A percentile compares a stretch with the other conserved stretches of the same genome.
Evolutionary conservation across 2,113 vertebrate species (phyloP).

Genomic region (Proterorhinus semilunaris): DNA sequence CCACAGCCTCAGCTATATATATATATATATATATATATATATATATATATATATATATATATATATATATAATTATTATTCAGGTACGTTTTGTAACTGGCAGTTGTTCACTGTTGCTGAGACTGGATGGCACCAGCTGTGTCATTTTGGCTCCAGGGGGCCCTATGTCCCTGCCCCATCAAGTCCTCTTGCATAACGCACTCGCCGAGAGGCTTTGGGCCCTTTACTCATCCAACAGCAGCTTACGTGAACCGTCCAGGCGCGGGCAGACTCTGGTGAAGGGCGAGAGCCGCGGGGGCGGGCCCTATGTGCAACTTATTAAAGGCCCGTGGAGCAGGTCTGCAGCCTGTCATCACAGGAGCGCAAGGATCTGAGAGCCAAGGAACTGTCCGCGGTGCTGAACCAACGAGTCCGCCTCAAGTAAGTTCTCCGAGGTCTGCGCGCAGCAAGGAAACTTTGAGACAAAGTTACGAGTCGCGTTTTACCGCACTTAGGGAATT

Average conservation of each 20-base stretch:
- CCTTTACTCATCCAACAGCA: conserved; percentile 38
- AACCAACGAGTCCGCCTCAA: conserved; percentile 11
- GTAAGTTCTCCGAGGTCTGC: conserved; percentile 27
- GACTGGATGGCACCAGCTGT: neutral
- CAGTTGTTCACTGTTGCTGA: conserved; percentile 6
- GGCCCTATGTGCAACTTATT: conserved; percentile 31
- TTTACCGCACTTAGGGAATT: neutral
- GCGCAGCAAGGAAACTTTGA: neutral
- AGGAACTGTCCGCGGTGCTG: conserved; percentile 50
- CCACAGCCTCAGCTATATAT: no score
- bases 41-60: no score
- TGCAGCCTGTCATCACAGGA: conserved; percentile 13
- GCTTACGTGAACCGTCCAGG: conserved; percentile 18
- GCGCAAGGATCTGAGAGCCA: conserved; percentile 1
- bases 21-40: no score
- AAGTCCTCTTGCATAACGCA: conserved; percentile 50
- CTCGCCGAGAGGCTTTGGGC: conserved; percentile 23
- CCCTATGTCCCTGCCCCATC: neutral
- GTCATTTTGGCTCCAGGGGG: neutral
- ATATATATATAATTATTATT: neutral
- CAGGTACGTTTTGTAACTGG: neutral
- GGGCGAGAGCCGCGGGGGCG: conserved; percentile 24
- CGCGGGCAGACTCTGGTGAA: conserved; percentile 15
- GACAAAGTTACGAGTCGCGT: neutral
- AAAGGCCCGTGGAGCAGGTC: conserved; percentile 38